Conservation (phyloP, 2,888 invertebrate species). For the Tachystola acroxantha region DNA sequence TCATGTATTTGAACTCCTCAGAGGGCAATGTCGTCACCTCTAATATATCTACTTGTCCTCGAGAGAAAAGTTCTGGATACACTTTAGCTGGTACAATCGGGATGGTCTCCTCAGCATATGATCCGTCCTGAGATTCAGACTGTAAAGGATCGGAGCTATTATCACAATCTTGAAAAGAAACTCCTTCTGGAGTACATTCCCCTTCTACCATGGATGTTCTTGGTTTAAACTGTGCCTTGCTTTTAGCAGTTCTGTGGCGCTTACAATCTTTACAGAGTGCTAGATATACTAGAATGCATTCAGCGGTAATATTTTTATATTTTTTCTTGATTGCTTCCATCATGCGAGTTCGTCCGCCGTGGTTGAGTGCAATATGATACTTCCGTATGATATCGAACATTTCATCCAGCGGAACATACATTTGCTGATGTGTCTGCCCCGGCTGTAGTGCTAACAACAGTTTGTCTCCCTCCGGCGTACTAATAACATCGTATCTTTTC, state of each 20-base stretch:
- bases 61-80: slow-evolving; percentile 38
- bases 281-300: slow-evolving; percentile 39
- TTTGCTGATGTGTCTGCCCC: slow-evolving; percentile 22
- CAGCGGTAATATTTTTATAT: slow-evolving; percentile 44
- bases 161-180: neutral
- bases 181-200: neutral
- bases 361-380: slow-evolving; percentile 39
- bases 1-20: slow-evolving; percentile 42
- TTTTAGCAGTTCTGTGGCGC: slow-evolving; percentile 6
- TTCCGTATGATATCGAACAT: slow-evolving; percentile 45
- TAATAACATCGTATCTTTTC: slow-evolving; percentile 36
- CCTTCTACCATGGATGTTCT: neutral
- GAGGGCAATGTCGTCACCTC: slow-evolving; percentile 31
- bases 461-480: slow-evolving; percentile 34
- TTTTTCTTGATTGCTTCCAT: slow-evolving; percentile 36
- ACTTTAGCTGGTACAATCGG: slow-evolving; percentile 7
- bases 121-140: slow-evolving; percentile 1
- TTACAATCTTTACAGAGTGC: slow-evolving; percentile 39
- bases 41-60: slow-evolving; percentile 46
- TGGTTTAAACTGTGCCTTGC: neutral
- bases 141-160: slow-evolving; percentile 9
- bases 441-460: slow-evolving; percentile 23
- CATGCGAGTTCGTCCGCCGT: slow-evolving; percentile 42
- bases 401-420: slow-evolving; percentile 39
- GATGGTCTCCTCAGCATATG: neutral